Percentiles rank a stretch among this genome's conserved stretches.
phyloP scores from a whole-genome alignment of 1,140 invertebrate genomes.

The Drosophila suzukii region DNA sequence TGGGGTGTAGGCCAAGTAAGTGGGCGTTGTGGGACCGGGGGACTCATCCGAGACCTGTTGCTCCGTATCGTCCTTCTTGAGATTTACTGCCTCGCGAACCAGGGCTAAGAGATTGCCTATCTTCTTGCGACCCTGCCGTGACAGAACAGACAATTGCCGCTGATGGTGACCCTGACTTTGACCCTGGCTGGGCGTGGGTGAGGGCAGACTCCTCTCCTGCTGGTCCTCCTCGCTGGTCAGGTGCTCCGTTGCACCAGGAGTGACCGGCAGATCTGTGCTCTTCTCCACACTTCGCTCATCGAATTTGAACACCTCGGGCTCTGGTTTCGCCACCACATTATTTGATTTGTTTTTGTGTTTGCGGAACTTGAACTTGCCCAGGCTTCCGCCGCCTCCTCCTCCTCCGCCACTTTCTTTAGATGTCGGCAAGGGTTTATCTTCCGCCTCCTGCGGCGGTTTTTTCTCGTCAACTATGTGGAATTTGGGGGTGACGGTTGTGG shows the following conservation, averaged over 20 bases:
- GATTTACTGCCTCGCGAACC: conserved; percentile 76
- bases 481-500: conserved; percentile 29
- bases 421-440: conserved; percentile 32
- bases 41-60: conserved; percentile 61
- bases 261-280: conserved; percentile 34
- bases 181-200: conserved; percentile 65
- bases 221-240: conserved; percentile 32
- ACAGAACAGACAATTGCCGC: conserved; percentile 70
- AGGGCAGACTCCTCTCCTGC: conserved; percentile 47
- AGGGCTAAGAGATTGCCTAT: conserved; percentile 77
- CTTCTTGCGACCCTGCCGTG: conserved; percentile 79
- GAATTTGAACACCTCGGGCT: conserved; percentile 79
- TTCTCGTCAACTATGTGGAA: conserved; percentile 76
- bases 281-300: conserved; percentile 66
- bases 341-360: conserved; percentile 58
- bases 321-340: conserved; percentile 41
- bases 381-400: conserved; percentile 31
- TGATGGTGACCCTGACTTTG: conserved; percentile 53
- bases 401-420: conserved; percentile 15
- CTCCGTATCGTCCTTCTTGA: conserved; percentile 67
- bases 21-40: conserved; percentile 60
- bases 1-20: conserved; percentile 65
- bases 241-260: conserved; percentile 22
- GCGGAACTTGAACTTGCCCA: conserved; percentile 78
- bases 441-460: conserved; percentile 38